phyloP scores from a whole-genome alignment of 2,113 vertebrate species.

The Atractosteus spatula region DNA sequence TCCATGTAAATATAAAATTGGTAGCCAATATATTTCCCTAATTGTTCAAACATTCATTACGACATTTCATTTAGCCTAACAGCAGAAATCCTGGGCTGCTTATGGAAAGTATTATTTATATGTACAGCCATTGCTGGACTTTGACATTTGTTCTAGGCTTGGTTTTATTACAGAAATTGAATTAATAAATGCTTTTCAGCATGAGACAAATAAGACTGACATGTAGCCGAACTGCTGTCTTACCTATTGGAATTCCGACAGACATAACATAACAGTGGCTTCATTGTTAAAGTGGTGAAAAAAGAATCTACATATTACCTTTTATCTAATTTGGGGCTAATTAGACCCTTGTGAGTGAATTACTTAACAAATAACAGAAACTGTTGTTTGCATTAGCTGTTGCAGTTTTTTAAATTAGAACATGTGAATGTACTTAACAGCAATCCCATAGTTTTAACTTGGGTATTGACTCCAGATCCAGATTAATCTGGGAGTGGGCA shows the following conservation, averaged over 20 bases:
- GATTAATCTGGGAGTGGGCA: too few species aligned
- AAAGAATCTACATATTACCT: too few species aligned
- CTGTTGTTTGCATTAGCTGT: too few species aligned
- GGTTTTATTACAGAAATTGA: slow-evolving; percentile 21
- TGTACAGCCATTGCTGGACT: slow-evolving; percentile 28
- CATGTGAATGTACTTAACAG: too few species aligned
- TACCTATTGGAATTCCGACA: slow-evolving; percentile 38
- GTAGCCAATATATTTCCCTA: slow-evolving; percentile 34
- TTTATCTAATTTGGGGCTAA: too few species aligned
- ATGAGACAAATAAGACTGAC: slow-evolving; percentile 18
- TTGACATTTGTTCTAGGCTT: slow-evolving; percentile 17
- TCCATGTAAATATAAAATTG: slow-evolving; percentile 2
- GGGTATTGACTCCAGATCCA: too few species aligned
- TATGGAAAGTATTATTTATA: slow-evolving; percentile 32
- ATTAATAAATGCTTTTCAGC: not conserved
- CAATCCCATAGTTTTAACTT: too few species aligned
- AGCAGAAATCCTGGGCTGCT: slow-evolving; percentile 28
- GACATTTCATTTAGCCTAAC: slow-evolving; percentile 27
- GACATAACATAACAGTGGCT: slow-evolving; percentile 28
- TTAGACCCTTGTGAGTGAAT: too few species aligned
- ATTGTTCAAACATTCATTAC: slow-evolving; percentile 39
- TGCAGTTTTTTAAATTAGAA: too few species aligned
- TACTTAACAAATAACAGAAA: too few species aligned
- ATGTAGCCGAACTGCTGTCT: slow-evolving; percentile 9
- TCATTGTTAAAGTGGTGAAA: slow-evolving; percentile 20